A percentile compares a stretch with the other conserved stretches of the same genome.
Conservation (phyloP, 2,888 invertebrate species). For the Xanthostigma xanthostigma region DNA sequence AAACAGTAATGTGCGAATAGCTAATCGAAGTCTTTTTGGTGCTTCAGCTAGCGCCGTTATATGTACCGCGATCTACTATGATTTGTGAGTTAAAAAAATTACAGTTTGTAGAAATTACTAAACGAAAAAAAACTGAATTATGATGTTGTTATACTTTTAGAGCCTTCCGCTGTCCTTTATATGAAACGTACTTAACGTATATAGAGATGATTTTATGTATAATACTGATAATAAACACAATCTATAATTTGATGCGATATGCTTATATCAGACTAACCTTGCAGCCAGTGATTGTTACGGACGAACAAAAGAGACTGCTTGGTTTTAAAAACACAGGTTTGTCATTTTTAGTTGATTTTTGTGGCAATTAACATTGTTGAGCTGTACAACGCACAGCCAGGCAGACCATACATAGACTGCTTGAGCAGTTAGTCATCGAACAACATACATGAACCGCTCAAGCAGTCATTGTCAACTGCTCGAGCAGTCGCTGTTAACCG, state of each 20-base stretch:
- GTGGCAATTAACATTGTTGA: not conserved
- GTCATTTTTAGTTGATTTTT: slow-evolving; percentile 5
- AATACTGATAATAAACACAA: slow-evolving; percentile 32
- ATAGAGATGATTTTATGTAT: slow-evolving; percentile 29
- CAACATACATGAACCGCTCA: no score
- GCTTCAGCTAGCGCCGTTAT: slow-evolving; percentile 38
- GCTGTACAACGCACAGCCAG: no score
- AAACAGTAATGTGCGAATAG: slow-evolving; percentile 33
- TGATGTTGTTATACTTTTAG: slow-evolving; percentile 17
- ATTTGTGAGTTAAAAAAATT: slow-evolving; percentile 41
- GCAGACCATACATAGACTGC: no score
- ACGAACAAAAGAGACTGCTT: slow-evolving; percentile 35
- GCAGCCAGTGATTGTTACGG: slow-evolving; percentile 32
- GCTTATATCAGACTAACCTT: slow-evolving; percentile 26
- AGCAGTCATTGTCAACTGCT: no score
- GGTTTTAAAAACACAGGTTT: slow-evolving; percentile 32
- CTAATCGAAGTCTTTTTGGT: slow-evolving; percentile 40
- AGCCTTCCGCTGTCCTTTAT: slow-evolving; percentile 30
- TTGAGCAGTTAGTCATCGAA: no score
- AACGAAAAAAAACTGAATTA: slow-evolving; percentile 13
- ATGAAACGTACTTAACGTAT: slow-evolving; percentile 28
- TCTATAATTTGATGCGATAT: slow-evolving; percentile 36
- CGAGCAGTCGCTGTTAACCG: no score
- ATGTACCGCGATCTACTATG: slow-evolving; percentile 38
- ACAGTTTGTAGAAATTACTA: slow-evolving; percentile 2